Conservation (phyloP, 2,113 vertebrate species). For the Stictonetta naevosa region DNA sequence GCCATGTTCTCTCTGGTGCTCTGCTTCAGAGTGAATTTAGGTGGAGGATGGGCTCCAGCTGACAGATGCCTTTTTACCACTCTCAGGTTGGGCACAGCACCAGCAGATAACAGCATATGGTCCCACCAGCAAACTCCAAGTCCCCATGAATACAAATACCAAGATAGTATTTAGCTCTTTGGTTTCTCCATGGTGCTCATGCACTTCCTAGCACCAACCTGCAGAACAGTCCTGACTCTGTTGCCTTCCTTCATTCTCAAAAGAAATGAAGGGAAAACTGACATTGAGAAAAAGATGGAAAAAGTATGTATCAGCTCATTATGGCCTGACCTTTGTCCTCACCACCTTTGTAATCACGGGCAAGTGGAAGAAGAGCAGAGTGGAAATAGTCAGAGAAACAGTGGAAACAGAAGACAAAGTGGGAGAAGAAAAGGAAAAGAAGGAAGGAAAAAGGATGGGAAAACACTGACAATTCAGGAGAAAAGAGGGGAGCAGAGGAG, state of each 20-base stretch:
- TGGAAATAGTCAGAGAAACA: neutral
- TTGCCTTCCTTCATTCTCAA: neutral
- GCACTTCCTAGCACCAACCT: neutral
- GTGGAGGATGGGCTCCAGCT: neutral
- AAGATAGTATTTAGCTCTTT: neutral
- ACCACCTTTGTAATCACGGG: neutral
- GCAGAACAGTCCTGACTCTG: neutral
- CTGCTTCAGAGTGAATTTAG: neutral
- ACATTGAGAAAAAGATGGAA: neutral
- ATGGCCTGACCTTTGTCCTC: neutral
- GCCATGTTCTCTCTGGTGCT: neutral
- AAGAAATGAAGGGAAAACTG: neutral
- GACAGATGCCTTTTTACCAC: conserved; percentile 22
- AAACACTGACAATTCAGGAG: neutral
- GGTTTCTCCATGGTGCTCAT: neutral
- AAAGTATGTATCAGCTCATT: neutral
- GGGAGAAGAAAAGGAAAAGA: neutral
- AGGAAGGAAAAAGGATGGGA: neutral
- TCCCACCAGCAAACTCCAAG: neutral
- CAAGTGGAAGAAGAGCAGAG: neutral
- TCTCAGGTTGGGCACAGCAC: neutral
- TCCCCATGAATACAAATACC: neutral
- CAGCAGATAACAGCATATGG: conserved; percentile 5
- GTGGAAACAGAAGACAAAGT: neutral
- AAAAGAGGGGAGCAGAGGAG: neutral